Evolutionary conservation across 1,140 invertebrate species (phyloP), one percentile per base, ranked within the genome.

Genomic region (Psilanteris sp.): DNA sequence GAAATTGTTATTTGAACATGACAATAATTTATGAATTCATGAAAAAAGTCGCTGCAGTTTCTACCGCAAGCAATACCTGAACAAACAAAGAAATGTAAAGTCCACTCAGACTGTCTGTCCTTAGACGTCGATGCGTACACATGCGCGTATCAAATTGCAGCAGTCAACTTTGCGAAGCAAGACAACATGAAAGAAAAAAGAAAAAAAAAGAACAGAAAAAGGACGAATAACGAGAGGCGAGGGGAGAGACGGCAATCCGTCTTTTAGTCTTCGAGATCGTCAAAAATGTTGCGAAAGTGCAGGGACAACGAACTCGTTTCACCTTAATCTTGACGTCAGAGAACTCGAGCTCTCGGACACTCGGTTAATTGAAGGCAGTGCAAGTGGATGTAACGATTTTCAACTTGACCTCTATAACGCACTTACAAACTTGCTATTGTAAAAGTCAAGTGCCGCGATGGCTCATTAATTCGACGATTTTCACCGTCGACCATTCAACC

Each of bases 401-500:
- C 77, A 81, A 81, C 77, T 79, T 81, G 79, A 81, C 77, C 79
- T 75, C 76, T 72, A 81, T 81, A 72, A 77, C 54, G 54, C 71
- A 55, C 36, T 61, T 43, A 34, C 66, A 48, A 55, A 66, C 44
- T 71, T 37, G 54, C 44, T 39, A 77, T 70, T 77, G 67, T 29
- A 72, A 57, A 72, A 77, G 67, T 62, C 43, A 72, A 67, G 41
- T 55, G 14, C 32, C 27, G n/a, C 2, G 26, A 34, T 7, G 11
- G 22, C n/a, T n/a, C n/a, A n/a, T n/a, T n/a, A n/a, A n/a, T n/a
- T n/a, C n/a, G n/a, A n/a, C n/a, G n/a, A n/a, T n/a, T n/a, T n/a
- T n/a, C n/a, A n/a, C n/a, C n/a, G n/a, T n/a, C n/a, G n/a, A n/a
- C n/a, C n/a, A n/a, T n/a, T n/a, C n/a, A n/a, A n/a, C n/a, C n/a